phyloP scores from a whole-genome alignment of 2,888 invertebrate genomes.

The Chaitophorus viminalis region DNA sequence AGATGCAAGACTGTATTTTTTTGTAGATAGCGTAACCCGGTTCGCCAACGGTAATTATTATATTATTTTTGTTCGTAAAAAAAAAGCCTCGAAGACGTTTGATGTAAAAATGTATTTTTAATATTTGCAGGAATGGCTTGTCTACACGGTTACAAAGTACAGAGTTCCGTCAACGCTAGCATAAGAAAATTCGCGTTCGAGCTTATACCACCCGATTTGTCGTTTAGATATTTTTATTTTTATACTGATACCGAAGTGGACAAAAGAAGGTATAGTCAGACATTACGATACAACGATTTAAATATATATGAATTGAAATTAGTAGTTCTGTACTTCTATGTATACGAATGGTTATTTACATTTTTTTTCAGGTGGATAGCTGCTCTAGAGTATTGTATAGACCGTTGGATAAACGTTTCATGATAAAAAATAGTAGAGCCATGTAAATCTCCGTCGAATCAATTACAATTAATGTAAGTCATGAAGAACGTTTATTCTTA shows the following conservation, averaged over 20 bases:
- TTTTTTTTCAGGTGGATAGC: constrained; percentile 84
- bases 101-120: neutral
- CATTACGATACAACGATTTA: neutral
- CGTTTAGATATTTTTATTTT: constrained; percentile 89
- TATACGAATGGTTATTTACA: constrained; percentile 41
- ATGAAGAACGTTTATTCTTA: too few relatives aligned
- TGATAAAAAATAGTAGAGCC: constrained; percentile 36
- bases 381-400: constrained; percentile 92
- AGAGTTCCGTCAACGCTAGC: constrained; percentile 81
- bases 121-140: constrained; percentile 82
- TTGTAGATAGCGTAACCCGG: constrained; percentile 86
- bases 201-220: constrained; percentile 83
- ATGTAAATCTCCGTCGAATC: constrained; percentile 15
- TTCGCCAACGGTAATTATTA: constrained; percentile 80
- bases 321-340: neutral
- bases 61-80: neutral
- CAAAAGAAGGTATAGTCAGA: constrained; percentile 79
- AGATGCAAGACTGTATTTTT: constrained; percentile 94
- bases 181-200: constrained; percentile 89
- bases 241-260: constrained; percentile 95
- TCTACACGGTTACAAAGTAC: constrained; percentile 92
- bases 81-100: neutral
- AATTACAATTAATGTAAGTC: constrained; percentile 31
- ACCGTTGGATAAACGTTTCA: constrained; percentile 74
- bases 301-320: neutral